Evolutionary conservation across 2,888 invertebrate species (phyloP), one percentile per base, ranked within the genome.

Genomic region (Amitus sp.): DNA sequence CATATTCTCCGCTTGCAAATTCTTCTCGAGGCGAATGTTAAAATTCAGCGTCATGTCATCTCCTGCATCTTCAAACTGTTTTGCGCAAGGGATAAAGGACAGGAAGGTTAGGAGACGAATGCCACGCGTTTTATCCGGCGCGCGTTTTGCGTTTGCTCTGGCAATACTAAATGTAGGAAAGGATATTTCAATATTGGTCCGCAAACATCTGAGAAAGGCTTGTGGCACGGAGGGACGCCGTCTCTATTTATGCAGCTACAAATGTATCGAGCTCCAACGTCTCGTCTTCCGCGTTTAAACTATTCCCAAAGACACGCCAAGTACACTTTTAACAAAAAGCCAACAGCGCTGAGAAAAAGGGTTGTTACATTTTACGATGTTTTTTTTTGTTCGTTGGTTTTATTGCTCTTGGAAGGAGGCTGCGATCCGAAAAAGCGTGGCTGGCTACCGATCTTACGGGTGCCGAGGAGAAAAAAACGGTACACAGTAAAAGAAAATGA

Each of bases 1-100:
- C 73, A 74, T 74, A 74, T 78, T 78, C 73, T 68, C 69, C 71
- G 73, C 77, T 78, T 76, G 73, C 72, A n/a, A n/a, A 77, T 78
- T 78, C 74, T 64, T 65, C 65, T 61, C 63, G 37, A 47, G 30
- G 34, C 47, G 51, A 54, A 60, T 55, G 60, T 50, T 52, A 34
- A 56, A 56, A 51, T 52, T 55, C 52, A 46, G 37, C 28, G 45
- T 52, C 39, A 17, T 51, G 27, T 47, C 23, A 42, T 23, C 42
- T 34, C 56, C 28, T 40, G 39, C 51, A 61, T 51, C 51, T 15
- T 17, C 39, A 47, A 43, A 39, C 47, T 19, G 47, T 39, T 39
- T 39, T 17, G 39, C 39, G 39, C 39, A 39, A 3, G 15, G 39
- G 15, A 39, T 17, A 39, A 39, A 39, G 17, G 39, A 17, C 6